phyloP scores from a whole-genome alignment of 2,888 invertebrate species.

The Tuberolachnus salignus region DNA sequence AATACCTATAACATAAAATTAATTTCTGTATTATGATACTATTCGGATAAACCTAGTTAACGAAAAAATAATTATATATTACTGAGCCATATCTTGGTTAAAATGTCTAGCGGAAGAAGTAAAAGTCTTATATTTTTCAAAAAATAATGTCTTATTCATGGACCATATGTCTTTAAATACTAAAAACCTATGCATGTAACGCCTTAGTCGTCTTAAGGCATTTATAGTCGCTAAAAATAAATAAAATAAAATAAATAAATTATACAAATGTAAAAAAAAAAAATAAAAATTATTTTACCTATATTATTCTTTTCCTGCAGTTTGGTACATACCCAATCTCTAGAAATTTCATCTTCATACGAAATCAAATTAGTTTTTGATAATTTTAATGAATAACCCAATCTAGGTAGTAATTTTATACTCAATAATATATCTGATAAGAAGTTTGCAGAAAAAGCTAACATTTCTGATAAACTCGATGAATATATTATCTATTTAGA shows the following conservation, averaged over 20 bases:
- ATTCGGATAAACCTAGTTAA: not conserved
- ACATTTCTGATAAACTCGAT: conserved; percentile 16
- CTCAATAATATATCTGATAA: conserved; percentile 15
- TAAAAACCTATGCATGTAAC: conserved; percentile 4
- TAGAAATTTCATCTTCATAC: conserved; percentile 28
- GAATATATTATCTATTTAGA: conserved; percentile 1
- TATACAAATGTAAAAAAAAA: not conserved
- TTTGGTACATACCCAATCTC: conserved; percentile 6
- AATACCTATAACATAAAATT: conserved; percentile 15
- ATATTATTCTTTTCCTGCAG: conserved; percentile 13
- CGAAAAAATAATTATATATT: not conserved
- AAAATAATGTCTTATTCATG: conserved; percentile 21
- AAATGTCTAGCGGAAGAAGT: conserved; percentile 5
- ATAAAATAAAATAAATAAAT: not conserved
- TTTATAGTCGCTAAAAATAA: conserved; percentile 27
- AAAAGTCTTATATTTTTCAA: conserved; percentile 21
- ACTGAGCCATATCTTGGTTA: conserved; percentile 37
- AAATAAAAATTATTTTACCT: conserved; percentile 4
- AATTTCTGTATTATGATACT: not conserved
- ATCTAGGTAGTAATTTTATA: conserved; percentile 1
- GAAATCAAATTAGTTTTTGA: not conserved
- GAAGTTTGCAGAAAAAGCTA: conserved; percentile 40
- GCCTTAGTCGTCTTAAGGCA: conserved; percentile 8
- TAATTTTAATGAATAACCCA: not conserved
- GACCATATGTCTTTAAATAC: conserved; percentile 26